These are phyloP conservation scores for Palaemon carinicauda DNA, from an alignment of 1,140 invertebrate species.

Conservation along the genomic window DNA sequence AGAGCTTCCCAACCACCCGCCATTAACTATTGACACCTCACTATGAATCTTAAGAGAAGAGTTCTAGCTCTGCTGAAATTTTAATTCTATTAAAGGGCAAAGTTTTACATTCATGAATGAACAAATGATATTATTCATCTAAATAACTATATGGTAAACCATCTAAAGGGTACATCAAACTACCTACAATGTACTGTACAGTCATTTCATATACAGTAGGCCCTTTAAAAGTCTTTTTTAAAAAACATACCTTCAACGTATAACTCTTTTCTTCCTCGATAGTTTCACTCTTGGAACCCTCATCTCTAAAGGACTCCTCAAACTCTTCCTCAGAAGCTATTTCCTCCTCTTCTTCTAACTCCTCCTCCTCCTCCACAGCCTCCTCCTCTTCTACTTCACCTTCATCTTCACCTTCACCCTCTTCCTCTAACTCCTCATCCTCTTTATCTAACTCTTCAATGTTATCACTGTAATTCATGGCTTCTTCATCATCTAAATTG, in stretches of 20 bases:
- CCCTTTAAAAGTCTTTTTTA: too few relatives aligned
- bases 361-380: constrained; percentile 11
- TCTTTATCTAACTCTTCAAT: too few relatives aligned
- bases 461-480: too few relatives aligned
- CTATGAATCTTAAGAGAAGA: too few relatives aligned
- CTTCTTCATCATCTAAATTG: too few relatives aligned
- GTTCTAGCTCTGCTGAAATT: too few relatives aligned
- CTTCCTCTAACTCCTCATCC: neutral
- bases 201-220: neutral
- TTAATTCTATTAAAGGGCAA: too few relatives aligned
- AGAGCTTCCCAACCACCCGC: too few relatives aligned
- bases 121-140: neutral
- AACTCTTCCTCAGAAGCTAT: neutral
- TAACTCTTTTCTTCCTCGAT: neutral
- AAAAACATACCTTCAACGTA: neutral
- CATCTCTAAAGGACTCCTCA: neutral
- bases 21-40: too few relatives aligned
- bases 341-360: constrained; percentile 13
- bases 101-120: too few relatives aligned
- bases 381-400: neutral
- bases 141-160: neutral
- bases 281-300: neutral
- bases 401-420: constrained; percentile 28
- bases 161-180: too few relatives aligned
- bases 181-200: neutral